Evolutionary conservation across 1,140 invertebrate genomes (phyloP), one percentile per base, ranked within the genome.

Genomic region (Oryctes rhinoceros): DNA sequence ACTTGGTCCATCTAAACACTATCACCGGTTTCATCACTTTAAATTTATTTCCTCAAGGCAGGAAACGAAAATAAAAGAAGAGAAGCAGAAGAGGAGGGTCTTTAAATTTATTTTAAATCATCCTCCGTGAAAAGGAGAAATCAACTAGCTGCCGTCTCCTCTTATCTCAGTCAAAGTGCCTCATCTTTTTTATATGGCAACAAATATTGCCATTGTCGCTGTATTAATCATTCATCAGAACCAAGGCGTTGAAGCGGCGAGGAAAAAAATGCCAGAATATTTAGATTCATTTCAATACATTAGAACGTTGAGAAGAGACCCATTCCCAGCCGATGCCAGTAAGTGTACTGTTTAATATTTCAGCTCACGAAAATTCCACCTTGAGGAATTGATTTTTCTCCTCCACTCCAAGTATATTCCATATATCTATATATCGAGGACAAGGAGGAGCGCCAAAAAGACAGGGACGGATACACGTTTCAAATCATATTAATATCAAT

Each of bases 241-340:
- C 6, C 65, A 24, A 67, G 3, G 20, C 65, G 65, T 67, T 67
- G 65, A 67, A 67, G 65, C n/a, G 65, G 1, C 65, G 65, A 67
- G 24, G 65, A 24, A 18, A 67, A 67, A 67, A 24, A 18, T 67
- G 30, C 65, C 65, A 18, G 65, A 67, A 67, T 67, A 67, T 67
- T 67, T 67, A 67, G 65, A 67, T 67, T 67, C 65, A 24, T 67
- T 67, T 67, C 65, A 67, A 67, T 67, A 67, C 65, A 67, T 67
- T 67, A 67, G 65, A 24, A 67, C 10, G 20, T 67, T n/a, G 53
- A 67, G 30, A 30, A 11, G 65, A 18, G 65, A 35, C 65, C 15
- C 53, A 20, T 20, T 62, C 20, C 20, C 53, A 13, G 35, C 10
- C 18, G 65, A 35, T 35, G 65, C 65, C 30, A 30, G 65, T 67